These are phyloP conservation scores for Otis tarda DNA, from an alignment of 2,113 vertebrate genomes.

Conservation along the genomic window DNA sequence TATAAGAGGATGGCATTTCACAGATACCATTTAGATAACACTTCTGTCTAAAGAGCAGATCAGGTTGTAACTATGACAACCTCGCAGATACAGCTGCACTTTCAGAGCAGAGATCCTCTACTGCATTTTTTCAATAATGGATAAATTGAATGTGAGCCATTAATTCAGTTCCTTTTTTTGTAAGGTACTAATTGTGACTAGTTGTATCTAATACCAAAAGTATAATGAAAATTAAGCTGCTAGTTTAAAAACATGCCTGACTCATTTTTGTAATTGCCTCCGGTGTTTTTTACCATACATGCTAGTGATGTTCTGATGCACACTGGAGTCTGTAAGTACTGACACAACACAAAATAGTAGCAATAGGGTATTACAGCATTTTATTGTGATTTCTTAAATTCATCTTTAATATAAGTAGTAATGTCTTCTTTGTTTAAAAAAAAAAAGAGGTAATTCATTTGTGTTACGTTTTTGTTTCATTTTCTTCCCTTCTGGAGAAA, in stretches of 20 bases:
- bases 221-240: background rate
- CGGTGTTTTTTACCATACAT: background rate
- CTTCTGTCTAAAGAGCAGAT: background rate
- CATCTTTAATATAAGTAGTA: background rate
- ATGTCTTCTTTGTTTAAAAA: background rate
- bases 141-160: background rate
- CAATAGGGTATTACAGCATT: background rate
- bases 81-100: background rate
- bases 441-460: background rate
- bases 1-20: background rate
- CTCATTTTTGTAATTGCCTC: background rate
- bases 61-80: conserved; percentile 30
- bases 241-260: background rate
- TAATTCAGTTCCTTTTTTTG: background rate
- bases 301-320: background rate
- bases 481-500: background rate
- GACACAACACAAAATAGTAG: background rate
- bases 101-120: background rate
- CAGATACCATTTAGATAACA: background rate
- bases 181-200: background rate
- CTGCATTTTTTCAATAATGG: background rate
- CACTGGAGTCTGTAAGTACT: background rate
- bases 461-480: background rate
- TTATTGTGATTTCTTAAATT: background rate
- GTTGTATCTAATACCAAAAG: background rate